Conservation (phyloP, 2,888 invertebrate genomes). For the Seladonia tumulorum region DNA sequence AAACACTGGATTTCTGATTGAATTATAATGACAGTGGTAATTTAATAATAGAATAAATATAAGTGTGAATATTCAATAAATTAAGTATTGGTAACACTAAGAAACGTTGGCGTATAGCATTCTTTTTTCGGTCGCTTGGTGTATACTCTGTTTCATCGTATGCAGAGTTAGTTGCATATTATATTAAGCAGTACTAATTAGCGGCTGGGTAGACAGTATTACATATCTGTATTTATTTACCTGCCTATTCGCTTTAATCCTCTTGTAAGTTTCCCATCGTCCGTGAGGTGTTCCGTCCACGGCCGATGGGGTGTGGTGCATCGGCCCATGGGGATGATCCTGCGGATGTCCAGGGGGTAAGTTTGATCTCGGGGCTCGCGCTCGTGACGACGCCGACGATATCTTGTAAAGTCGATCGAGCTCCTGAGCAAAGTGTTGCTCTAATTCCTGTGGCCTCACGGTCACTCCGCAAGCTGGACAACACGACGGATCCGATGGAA, state of each 20-base stretch:
- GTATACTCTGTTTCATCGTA: no score
- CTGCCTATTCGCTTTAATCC: conserved; percentile 90
- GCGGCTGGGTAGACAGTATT: conserved; percentile 81
- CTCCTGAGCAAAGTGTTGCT: conserved; percentile 92
- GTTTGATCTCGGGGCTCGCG: conserved; percentile 81
- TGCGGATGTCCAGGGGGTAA: conserved; percentile 81
- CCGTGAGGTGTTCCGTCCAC: conserved; percentile 86
- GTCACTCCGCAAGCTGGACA: conserved; percentile 96
- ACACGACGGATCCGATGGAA: conserved; percentile 88
- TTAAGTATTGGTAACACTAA: not conserved
- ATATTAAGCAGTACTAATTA: not conserved
- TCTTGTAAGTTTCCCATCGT: conserved; percentile 90
- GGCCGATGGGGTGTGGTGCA: conserved; percentile 83
- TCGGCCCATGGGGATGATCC: conserved; percentile 80
- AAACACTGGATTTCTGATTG: not conserved
- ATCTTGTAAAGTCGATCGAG: conserved; percentile 89
- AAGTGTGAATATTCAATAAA: not conserved
- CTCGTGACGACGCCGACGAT: conserved; percentile 81
- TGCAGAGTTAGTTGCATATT: not conserved
- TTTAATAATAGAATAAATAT: not conserved
- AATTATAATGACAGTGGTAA: not conserved
- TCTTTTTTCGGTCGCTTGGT: no score
- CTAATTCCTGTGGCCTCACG: conserved; percentile 92
- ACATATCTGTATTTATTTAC: conserved; percentile 82
- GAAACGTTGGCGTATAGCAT: not conserved